These are phyloP conservation scores for pig (Sus scrofa) DNA, from an alignment of 2,113 vertebrate species.

Conservation along the genomic window DNA sequence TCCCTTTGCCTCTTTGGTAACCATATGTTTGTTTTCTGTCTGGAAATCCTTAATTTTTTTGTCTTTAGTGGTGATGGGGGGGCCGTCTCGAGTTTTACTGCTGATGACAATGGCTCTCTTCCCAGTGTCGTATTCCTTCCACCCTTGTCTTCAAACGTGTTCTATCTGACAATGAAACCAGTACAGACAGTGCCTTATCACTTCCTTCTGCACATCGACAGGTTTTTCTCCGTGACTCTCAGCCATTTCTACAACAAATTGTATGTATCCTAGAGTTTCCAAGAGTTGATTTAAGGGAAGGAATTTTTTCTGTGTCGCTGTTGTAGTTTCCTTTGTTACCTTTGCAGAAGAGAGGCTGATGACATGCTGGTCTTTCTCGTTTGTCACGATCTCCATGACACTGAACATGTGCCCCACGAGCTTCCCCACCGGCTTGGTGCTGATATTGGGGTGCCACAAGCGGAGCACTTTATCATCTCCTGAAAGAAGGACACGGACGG, in stretches of 20 bases:
- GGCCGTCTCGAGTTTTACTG: neutral
- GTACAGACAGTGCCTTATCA: neutral
- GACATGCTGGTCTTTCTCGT: constrained; percentile 88
- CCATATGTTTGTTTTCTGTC: neutral
- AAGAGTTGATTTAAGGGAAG: neutral
- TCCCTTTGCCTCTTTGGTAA: neutral
- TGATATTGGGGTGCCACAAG: constrained; percentile 87
- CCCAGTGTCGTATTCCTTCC: neutral
- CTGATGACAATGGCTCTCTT: neutral
- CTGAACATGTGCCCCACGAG: constrained; percentile 85
- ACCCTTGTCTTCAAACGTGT: neutral
- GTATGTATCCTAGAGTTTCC: neutral
- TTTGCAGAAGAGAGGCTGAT: constrained; percentile 89
- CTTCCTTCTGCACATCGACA: neutral
- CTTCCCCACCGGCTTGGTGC: constrained; percentile 86
- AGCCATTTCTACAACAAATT: neutral
- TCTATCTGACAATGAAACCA: neutral
- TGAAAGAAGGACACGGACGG: constrained; percentile 42
- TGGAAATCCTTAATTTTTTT: neutral
- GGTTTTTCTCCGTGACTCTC: neutral
- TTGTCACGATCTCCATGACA: constrained; percentile 86
- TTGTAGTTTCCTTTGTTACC: constrained; percentile 73
- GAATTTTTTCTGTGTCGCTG: accelerated
- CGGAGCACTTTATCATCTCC: constrained; percentile 87
- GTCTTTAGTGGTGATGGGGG: neutral